These are phyloP conservation scores for Lutraria lutraria DNA, from an alignment of 2,888 invertebrate genomes.

Conservation along the genomic window DNA sequence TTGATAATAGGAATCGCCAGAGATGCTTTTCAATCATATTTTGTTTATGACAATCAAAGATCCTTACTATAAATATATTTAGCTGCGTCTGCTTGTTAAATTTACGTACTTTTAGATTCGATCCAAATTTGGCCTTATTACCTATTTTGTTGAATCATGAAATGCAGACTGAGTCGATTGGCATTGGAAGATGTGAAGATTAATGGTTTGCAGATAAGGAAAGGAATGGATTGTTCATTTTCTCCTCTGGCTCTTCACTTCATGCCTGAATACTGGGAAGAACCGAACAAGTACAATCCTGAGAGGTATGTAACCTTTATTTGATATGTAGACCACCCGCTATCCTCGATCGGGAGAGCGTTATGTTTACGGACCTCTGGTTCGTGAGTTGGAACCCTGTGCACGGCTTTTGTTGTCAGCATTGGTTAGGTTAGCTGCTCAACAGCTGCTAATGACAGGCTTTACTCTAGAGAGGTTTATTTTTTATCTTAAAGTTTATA, in stretches of 20 bases:
- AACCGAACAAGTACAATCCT: constrained; percentile 59
- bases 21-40: too few species aligned
- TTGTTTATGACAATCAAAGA: neutral
- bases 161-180: constrained; percentile 15
- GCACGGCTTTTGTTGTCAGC: too few species aligned
- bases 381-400: too few species aligned
- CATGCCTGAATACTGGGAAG: constrained; percentile 55
- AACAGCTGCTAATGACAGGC: too few species aligned
- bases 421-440: too few species aligned
- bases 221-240: constrained; percentile 44
- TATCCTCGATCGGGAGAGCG: too few species aligned
- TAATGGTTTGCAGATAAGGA: constrained; percentile 37
- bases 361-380: too few species aligned
- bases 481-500: too few species aligned
- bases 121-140: neutral
- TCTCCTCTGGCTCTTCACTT: constrained; percentile 34
- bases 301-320: constrained; percentile 36
- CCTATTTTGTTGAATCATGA: neutral
- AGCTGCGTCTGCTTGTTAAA: neutral
- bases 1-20: too few species aligned
- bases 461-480: too few species aligned
- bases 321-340: too few species aligned
- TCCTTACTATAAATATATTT: neutral
- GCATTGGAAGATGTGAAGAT: constrained; percentile 34
- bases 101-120: neutral